These are phyloP conservation scores for Hemistola chrysoprasaria DNA, from an alignment of 2,888 invertebrate genomes.

Conservation along the genomic window DNA sequence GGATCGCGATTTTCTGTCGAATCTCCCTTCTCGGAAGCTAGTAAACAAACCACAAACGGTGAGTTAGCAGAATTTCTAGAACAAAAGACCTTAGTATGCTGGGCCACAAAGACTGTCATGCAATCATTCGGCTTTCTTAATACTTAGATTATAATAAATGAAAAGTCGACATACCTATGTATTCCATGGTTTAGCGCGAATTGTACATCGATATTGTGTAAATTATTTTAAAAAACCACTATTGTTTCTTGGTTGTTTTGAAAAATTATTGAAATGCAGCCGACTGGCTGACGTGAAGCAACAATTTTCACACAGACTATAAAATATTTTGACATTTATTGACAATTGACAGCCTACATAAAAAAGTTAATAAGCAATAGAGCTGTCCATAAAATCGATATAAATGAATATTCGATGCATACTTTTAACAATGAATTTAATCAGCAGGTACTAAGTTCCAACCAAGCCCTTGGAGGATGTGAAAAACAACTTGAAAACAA, in stretches of 20 bases:
- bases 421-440: too few species aligned
- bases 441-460: too few species aligned
- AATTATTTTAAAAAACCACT: constrained; percentile 45
- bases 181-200: constrained; percentile 62
- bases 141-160: constrained; percentile 30
- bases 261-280: constrained; percentile 71
- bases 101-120: constrained; percentile 50
- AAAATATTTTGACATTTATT: constrained; percentile 12
- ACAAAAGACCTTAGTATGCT: constrained; percentile 64
- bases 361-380: too few species aligned
- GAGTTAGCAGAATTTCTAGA: constrained; percentile 76
- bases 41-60: constrained; percentile 56
- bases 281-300: constrained; percentile 74
- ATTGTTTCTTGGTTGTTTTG: constrained; percentile 61
- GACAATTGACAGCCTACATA: too few species aligned
- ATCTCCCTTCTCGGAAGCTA: constrained; percentile 81
- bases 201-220: constrained; percentile 36
- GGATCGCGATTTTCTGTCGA: constrained; percentile 82
- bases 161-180: constrained; percentile 56
- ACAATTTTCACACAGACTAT: constrained; percentile 61
- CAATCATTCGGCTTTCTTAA: constrained; percentile 29
- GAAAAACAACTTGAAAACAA: too few species aligned
- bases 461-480: too few species aligned
- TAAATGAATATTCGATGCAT: too few species aligned
- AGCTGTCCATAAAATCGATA: too few species aligned